Percentiles rank a stretch among this genome's conserved stretches.
Conservation (phyloP, 2,797 vertebrate genomes). For the Amblyopsis hoosieri region DNA sequence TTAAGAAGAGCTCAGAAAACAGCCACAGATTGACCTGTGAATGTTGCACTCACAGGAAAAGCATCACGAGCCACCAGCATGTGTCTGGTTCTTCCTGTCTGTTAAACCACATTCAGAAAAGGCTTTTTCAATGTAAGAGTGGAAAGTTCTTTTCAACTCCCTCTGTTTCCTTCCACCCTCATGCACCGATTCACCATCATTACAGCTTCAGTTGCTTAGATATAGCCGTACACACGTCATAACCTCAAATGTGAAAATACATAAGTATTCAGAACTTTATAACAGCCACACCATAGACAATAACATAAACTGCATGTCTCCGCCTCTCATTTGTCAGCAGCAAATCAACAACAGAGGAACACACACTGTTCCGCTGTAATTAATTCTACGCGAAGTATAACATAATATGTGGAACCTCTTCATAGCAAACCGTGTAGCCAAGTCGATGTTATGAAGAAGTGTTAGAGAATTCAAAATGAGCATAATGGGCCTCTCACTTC, state of each 20-base stretch:
- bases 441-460: neutral
- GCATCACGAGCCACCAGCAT: constrained; percentile 73
- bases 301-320: too few relatives aligned
- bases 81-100: constrained; percentile 84
- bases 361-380: too few relatives aligned
- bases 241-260: neutral
- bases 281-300: too few relatives aligned
- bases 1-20: constrained; percentile 44
- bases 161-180: constrained; percentile 70
- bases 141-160: constrained; percentile 76
- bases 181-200: constrained; percentile 34
- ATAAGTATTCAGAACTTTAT: too few relatives aligned
- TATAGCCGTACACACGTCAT: constrained; percentile 6
- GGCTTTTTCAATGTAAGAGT: constrained; percentile 74
- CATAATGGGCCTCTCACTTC: constrained; percentile 29
- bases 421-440: neutral
- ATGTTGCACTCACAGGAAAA: constrained; percentile 77
- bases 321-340: too few relatives aligned
- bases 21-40: constrained; percentile 81
- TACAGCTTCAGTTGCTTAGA: constrained; percentile 23
- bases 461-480: constrained; percentile 33
- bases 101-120: constrained; percentile 84
- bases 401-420: neutral
- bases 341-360: too few relatives aligned
- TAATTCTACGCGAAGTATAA: too few relatives aligned